Percentiles rank a stretch among this genome's conserved stretches.
phyloP scores from a whole-genome alignment of 64 coral and sea anemone species.

The Stylophora pistillata region DNA sequence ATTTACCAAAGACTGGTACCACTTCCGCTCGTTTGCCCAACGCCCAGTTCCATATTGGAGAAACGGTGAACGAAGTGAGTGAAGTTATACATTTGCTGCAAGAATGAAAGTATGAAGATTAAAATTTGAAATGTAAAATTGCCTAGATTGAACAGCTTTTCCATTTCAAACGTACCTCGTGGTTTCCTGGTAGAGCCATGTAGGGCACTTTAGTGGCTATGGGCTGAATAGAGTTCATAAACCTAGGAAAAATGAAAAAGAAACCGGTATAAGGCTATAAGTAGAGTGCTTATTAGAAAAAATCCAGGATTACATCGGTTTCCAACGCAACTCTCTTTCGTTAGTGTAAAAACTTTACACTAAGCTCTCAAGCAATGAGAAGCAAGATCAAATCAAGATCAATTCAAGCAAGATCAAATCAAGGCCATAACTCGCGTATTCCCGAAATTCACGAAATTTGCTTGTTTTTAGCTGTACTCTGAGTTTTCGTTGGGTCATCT shows the following conservation, averaged over 20 bases:
- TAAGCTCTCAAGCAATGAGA: too few species aligned
- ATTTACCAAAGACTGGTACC: constrained; percentile 63
- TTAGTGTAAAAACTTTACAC: too few species aligned
- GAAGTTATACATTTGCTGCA: constrained; percentile 54
- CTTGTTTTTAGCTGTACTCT: too few species aligned
- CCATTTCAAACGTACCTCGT: constrained; percentile 40
- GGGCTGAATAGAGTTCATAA: constrained; percentile 68
- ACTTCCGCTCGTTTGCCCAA: constrained; percentile 57
- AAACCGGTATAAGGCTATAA: neutral
- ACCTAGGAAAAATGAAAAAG: neutral
- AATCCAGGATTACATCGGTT: too few species aligned
- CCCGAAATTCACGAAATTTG: too few species aligned
- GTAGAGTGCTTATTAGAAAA: too few species aligned
- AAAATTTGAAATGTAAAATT: neutral
- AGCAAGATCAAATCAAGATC: too few species aligned
- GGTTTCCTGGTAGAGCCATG: constrained; percentile 69
- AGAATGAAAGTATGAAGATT: neutral
- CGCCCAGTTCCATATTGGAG: constrained; percentile 65
- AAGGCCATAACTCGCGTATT: too few species aligned
- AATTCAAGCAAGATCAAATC: too few species aligned
- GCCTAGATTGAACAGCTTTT: neutral
- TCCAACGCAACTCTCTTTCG: too few species aligned
- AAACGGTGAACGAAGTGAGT: constrained; percentile 60
- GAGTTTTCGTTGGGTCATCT: too few species aligned
- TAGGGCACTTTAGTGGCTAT: constrained; percentile 56